These are phyloP conservation scores for Ovibos moschatus DNA, from an alignment of 2,113 vertebrate species.

Conservation along the genomic window DNA sequence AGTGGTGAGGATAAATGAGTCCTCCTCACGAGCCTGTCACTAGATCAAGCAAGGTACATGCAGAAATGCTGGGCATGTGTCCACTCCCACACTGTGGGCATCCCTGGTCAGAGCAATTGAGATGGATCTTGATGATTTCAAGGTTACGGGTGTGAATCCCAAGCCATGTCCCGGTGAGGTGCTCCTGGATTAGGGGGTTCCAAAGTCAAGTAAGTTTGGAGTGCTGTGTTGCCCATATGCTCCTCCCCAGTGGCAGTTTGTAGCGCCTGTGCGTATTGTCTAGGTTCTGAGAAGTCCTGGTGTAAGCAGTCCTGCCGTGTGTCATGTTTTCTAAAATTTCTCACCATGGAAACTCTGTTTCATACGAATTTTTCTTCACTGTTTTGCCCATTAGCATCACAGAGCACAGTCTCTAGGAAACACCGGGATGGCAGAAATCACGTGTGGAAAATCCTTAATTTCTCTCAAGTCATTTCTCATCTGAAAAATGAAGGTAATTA, in stretches of 20 bases:
- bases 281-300: not conserved
- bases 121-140: not conserved
- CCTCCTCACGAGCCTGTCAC: not conserved
- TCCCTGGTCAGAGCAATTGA: not conserved
- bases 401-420: not conserved
- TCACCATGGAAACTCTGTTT: not conserved
- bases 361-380: not conserved
- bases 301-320: not conserved
- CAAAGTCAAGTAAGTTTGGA: not conserved
- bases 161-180: not conserved
- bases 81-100: accelerated
- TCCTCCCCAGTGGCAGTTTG: not conserved
- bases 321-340: not conserved
- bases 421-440: not conserved
- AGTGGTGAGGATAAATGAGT: not conserved
- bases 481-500: not conserved
- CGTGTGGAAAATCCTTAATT: not conserved
- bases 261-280: not conserved
- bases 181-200: not conserved
- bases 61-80: accelerated
- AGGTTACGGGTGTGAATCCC: not conserved
- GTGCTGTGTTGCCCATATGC: accelerated
- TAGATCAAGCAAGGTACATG: accelerated
- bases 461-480: not conserved
- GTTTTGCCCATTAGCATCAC: not conserved